Base-by-base conservation (phyloP, 2,888 invertebrate genomes). In the Kryphioiulus occultus region DNA sequence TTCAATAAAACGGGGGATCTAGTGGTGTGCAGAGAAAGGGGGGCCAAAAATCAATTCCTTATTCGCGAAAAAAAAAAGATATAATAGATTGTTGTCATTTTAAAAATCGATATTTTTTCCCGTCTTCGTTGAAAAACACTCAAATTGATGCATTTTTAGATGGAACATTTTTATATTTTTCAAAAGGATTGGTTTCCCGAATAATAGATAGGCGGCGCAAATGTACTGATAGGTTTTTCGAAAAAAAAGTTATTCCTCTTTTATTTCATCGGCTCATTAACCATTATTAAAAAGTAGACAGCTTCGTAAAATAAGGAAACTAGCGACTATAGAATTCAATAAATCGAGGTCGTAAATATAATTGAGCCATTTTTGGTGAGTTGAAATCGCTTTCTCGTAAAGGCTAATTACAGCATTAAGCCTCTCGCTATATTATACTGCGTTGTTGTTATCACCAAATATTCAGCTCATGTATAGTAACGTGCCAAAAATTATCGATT, bases 31-130 rank as follows among this genome's bases (percentile, higher is more conserved):
- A n/a, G 59, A 1, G 59, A 59, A 59, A 59, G 59, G 59, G 42
- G 59, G 59, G 19, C 59, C 59, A 5, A 59, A 59, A 59, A 59
- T 59, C 59, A 59, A 59, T 59, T 59, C 59, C 59, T 59, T 59
- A 59, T 59, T 59, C 59, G 59, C n/a, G 59, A n/a, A 59, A 59
- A 59, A 59, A n/a, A 59, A 47, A 15, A 47, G 10, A 59, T 59
- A 59, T 59, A 59, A 59, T 59, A 59, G 59, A 59, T 59, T 59
- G 59, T 59, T 59, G 59, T 59, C 59, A 59, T 59, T 59, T 59
- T 59, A 59, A 59, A 59, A 59, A 59, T 59, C 59, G 59, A 59
- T 59, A 59, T 59, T 59, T 59, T 59, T 59, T 59, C 47, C n/a
- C 59, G 19, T 59, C 59, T 12, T 59, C 59, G 59, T 59, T 59